Evolutionary conservation across 2,797 vertebrate species (phyloP), one percentile per base, ranked within the genome.

Genomic region (Myiotriccus ornatus): DNA sequence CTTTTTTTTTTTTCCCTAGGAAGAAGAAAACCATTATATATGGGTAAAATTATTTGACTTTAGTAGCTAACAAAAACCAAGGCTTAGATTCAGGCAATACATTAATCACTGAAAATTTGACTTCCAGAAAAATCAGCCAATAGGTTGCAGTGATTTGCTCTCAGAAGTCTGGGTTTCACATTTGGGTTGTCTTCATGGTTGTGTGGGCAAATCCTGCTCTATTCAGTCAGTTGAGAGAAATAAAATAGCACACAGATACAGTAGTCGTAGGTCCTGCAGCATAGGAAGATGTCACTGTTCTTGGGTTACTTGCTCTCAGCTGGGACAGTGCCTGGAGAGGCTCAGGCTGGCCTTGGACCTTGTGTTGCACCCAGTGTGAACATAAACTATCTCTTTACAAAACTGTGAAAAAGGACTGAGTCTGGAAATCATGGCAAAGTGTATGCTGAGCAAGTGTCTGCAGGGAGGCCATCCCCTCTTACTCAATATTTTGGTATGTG

Each of bases 401-500:
- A 96, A 78, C 43, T 62, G 28, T 80, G 73, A 89, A 90, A 87
- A 52, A 50, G 62, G 76, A 53, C 59, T 69, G 18, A 75, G 79
- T 50, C 92, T 88, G 44, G 76, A 93, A 96, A 91, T 85, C 44
- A 63, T 93, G 94, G 65, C 91, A 96, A 90, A 97, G 95, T 93
- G 89, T 84, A 79, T 67, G 69, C 87, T 96, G 89, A 96, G 80
- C 83, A 94, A 91, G 91, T 92, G 94, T 91, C 92, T 93, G 56
- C 53, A 73, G 68, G 60, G 71, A 82, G 76, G 78, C 53, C 57
- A 39, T 59, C 87, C 70, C 44, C 47, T 90, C 80, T 97, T 95
- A 94, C 86, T 97, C 94, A 94, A 95, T 79, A 95, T 96, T 92
- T 96, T 8, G 52, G 87, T 93, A 90, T 96, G 84, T 83, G 76